phyloP scores from a whole-genome alignment of 1,140 invertebrate species.

The Danaus plexippus region DNA sequence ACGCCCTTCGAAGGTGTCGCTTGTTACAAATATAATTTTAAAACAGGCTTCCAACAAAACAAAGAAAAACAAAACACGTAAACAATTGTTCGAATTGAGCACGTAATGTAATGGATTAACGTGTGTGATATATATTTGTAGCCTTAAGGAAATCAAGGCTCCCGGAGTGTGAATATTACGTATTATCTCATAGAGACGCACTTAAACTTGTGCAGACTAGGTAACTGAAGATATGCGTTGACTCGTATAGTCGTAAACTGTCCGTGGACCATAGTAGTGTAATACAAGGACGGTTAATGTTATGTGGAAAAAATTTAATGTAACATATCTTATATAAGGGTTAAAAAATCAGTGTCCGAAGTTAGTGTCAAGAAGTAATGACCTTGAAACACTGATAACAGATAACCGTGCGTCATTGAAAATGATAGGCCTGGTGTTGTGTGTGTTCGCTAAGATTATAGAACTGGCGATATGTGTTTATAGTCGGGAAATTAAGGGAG shows the following conservation, averaged over 20 bases:
- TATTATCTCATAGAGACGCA: too few species aligned
- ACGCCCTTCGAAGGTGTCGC: constrained; percentile 33
- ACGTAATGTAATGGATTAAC: constrained; percentile 24
- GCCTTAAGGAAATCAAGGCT: constrained; percentile 49
- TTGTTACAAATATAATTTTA: constrained; percentile 14
- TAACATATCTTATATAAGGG: neutral
- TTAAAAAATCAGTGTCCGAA: constrained; percentile 24
- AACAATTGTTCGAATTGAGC: constrained; percentile 7
- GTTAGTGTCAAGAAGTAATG: constrained; percentile 44
- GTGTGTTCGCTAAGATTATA: constrained; percentile 44
- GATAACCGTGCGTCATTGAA: constrained; percentile 18
- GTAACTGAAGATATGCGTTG: too few species aligned
- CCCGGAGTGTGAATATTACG: constrained; percentile 25
- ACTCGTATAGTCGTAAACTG: too few species aligned
- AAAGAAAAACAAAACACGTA: neutral
- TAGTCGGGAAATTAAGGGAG: constrained; percentile 14
- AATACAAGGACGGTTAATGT: constrained; percentile 15
- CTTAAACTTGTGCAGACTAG: too few species aligned
- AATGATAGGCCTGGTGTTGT: constrained; percentile 55
- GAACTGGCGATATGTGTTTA: constrained; percentile 36
- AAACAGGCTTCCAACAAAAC: constrained; percentile 1
- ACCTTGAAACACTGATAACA: constrained; percentile 21
- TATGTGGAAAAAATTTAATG: constrained; percentile 22
- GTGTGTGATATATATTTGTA: constrained; percentile 46
- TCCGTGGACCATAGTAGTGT: too few species aligned